Base-by-base conservation (phyloP, 2,888 invertebrate genomes). In the Drosophila mulleri region DNA sequence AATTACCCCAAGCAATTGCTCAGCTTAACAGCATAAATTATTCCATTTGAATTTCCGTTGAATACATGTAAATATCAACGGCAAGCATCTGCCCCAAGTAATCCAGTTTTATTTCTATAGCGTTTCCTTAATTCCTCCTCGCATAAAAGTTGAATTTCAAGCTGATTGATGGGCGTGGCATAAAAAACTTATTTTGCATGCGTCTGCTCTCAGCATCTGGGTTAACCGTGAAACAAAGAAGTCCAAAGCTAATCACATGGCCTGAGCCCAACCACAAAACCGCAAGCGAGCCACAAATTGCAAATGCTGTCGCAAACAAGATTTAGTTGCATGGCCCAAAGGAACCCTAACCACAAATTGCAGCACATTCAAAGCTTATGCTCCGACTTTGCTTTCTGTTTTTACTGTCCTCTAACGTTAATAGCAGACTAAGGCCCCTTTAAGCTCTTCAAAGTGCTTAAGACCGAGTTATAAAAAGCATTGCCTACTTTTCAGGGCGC, bases 211-310 rank as follows among this genome's bases (percentile, higher is more conserved):
- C 1, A 35, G 16, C 12, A 20, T 16, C 18, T n/a, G 29, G 29
- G 50, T 37, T 20, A n/a, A 56, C 37, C 67, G 18, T 35, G 20
- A 52, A 35, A 53, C 52, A 53, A 16, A 53, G 6, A 37, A 9
- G 35, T 18, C 9, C 26, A 6, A 7, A 20, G 14, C 26, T 29
- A 23, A 48, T 26, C 48, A 26, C 50, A 23, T 12, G n/a, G 53
- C 32, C 14, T 11, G 9, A 23, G 44, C 42, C 20, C 32, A n/a
- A 3, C 66, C 50, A 23, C 44, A 42, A 7, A 50, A 26, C 35
- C 45, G 11, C 23, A 41, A 67, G 12, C 42, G 20, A 14, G 18
- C 54, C 59, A n/a, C 74, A 72, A 73, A 60, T 74, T 74, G 63
- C 42, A 26, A 37, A 63, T 54, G 42, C 50, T 56, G 44, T 44